Conservation (phyloP, 2,888 invertebrate species). For the Leptopilina drosophilae region DNA sequence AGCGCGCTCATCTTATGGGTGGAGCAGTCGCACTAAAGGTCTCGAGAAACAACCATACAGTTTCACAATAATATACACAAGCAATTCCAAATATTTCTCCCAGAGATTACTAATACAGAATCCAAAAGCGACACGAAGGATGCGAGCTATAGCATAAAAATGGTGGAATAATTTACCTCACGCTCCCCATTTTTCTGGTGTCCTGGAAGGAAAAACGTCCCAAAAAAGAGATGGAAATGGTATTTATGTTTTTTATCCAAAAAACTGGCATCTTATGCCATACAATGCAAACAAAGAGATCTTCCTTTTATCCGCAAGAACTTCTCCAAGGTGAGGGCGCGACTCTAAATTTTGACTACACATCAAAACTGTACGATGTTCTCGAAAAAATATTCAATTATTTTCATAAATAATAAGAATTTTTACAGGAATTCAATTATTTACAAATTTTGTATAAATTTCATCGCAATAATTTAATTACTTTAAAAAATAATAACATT, state of each 20-base stretch:
- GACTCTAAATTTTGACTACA: slow-evolving; percentile 62
- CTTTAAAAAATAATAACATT: too few species aligned
- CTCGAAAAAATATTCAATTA: too few species aligned
- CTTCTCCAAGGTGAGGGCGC: background rate
- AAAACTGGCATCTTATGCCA: slow-evolving; percentile 39
- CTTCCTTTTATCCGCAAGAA: slow-evolving; percentile 51
- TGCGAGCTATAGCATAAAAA: background rate
- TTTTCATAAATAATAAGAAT: too few species aligned
- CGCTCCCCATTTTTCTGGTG: background rate
- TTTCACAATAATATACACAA: background rate
- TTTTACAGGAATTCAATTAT: too few species aligned
- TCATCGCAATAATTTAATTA: too few species aligned
- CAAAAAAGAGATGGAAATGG: slow-evolving; percentile 54
- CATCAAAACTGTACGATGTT: background rate
- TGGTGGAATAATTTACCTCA: background rate
- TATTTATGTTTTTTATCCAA: slow-evolving; percentile 54
- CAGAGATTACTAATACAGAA: background rate
- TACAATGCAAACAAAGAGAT: slow-evolving; percentile 48
- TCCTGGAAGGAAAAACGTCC: slow-evolving; percentile 44
- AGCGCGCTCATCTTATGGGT: background rate
- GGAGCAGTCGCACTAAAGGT: slow-evolving; percentile 5
- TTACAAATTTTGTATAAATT: too few species aligned
- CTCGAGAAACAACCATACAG: background rate
- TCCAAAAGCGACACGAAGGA: background rate
- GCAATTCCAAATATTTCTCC: background rate